These are phyloP conservation scores for Bombus terrestris DNA, from an alignment of 1,140 invertebrate species.

Conservation along the genomic window DNA sequence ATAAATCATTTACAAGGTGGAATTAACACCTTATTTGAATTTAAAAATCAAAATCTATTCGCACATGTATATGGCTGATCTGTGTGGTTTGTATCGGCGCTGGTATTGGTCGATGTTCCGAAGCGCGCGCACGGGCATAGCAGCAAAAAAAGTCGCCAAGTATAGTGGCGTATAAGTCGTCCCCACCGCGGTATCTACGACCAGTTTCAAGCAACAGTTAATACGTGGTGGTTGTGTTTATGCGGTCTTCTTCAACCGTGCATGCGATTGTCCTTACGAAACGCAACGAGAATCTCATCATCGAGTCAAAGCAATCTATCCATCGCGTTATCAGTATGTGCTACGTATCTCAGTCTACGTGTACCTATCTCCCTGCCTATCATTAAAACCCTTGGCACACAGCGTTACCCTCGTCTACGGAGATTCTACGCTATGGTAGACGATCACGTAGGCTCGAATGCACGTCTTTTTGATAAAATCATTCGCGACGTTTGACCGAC, in stretches of 20 bases:
- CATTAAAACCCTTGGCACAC: background rate
- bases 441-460: conserved; percentile 1
- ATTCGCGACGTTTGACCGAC: background rate
- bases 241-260: background rate
- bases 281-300: background rate
- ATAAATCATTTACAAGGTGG: background rate
- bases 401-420: background rate
- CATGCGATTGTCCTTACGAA: background rate
- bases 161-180: conserved; percentile 53
- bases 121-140: conserved; percentile 23
- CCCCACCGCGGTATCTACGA: background rate
- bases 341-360: background rate
- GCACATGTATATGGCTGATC: background rate
- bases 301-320: conserved; percentile 1
- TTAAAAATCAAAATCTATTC: conserved; percentile 27
- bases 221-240: conserved; percentile 14
- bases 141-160: conserved; percentile 34
- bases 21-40: background rate
- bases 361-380: background rate
- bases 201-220: conserved; percentile 43
- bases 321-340: background rate
- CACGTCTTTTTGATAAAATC: conserved; percentile 9
- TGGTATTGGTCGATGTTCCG: conserved; percentile 33
- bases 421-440: conserved; percentile 9
- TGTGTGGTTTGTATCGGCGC: background rate